phyloP scores from a whole-genome alignment of 2,888 invertebrate genomes.

The Hyposoter dolosus region DNA sequence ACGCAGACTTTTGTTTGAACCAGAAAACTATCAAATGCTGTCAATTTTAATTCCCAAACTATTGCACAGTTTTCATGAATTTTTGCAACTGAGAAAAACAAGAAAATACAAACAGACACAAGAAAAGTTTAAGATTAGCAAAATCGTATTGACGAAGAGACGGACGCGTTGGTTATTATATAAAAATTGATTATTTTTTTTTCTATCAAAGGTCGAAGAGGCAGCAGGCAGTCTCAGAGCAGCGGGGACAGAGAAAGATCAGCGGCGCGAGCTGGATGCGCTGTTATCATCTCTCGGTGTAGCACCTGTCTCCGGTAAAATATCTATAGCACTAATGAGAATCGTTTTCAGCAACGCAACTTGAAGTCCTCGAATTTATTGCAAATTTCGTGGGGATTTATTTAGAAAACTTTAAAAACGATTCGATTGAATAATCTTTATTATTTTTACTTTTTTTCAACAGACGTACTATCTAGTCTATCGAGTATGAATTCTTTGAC shows the following conservation, averaged over 20 bases:
- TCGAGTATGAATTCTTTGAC: conserved; percentile 93
- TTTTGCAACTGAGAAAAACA: background rate
- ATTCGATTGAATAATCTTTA: background rate
- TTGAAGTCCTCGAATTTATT: background rate
- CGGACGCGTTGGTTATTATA: background rate
- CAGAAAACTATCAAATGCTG: background rate
- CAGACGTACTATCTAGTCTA: conserved; percentile 92
- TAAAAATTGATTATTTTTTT: background rate
- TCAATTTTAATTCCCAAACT: background rate
- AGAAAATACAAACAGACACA: background rate
- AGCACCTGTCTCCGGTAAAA: conserved; percentile 91
- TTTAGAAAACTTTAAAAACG: background rate
- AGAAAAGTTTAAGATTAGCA: background rate
- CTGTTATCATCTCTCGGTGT: conserved; percentile 95
- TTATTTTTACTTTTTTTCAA: conserved; percentile 60
- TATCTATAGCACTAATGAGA: background rate
- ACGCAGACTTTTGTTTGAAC: background rate
- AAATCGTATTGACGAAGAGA: background rate
- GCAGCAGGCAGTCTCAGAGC: conserved; percentile 82
- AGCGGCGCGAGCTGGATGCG: conserved; percentile 91
- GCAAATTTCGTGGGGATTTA: background rate
- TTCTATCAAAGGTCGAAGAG: conserved; percentile 83
- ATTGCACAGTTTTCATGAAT: conserved; percentile 20
- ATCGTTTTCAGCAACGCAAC: no score
- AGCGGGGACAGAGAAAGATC: conserved; percentile 85